Conservation (phyloP, 2,113 vertebrate species). For the Morone saxatilis region DNA sequence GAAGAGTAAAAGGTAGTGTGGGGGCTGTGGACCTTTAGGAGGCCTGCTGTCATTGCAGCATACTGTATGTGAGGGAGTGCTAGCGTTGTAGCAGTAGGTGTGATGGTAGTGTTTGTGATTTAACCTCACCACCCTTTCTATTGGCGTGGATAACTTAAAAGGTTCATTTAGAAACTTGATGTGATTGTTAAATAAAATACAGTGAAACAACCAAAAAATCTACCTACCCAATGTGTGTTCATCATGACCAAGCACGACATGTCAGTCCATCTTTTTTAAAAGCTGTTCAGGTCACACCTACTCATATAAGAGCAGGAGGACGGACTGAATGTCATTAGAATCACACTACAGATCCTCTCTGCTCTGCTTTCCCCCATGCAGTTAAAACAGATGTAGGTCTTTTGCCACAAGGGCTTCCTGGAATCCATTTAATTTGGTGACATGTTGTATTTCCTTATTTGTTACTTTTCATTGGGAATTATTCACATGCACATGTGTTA, state of each 20-base stretch:
- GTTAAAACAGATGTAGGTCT: not conserved
- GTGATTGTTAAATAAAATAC: not conserved
- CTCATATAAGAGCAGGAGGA: too few relatives aligned
- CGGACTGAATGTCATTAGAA: too few relatives aligned
- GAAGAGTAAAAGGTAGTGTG: not conserved
- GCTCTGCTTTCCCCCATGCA: too few relatives aligned
- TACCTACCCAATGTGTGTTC: not conserved
- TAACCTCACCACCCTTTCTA: conserved; percentile 2
- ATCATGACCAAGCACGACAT: not conserved
- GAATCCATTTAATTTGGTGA: not conserved
- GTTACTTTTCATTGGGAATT: not conserved
- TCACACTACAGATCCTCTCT: too few relatives aligned
- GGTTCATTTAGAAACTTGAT: not conserved
- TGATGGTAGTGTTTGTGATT: not conserved
- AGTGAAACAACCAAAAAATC: not conserved
- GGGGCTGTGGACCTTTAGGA: not conserved
- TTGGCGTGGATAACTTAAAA: not conserved
- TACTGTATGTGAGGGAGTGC: not conserved
- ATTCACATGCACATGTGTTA: not conserved
- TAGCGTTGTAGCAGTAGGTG: not conserved
- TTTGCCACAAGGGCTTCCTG: not conserved
- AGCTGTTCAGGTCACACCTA: too few relatives aligned
- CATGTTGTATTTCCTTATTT: not conserved
- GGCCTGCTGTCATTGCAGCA: not conserved
- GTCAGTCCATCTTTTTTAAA: not conserved